These are phyloP conservation scores for Carassius carassius DNA, from an alignment of 2,113 vertebrate genomes.

Conservation along the genomic window DNA sequence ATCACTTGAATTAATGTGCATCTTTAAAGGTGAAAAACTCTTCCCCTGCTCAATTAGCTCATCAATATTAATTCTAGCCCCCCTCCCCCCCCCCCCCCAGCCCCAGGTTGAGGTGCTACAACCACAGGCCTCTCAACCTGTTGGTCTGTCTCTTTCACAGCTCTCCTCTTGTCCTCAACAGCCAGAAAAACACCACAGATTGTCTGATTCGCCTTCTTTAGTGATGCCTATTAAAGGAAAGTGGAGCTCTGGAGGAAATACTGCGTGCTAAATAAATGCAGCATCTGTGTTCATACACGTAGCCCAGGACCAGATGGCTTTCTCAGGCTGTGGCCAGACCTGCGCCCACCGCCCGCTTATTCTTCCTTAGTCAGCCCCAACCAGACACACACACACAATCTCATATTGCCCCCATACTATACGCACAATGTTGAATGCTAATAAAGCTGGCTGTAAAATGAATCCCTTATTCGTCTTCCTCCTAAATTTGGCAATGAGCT, in stretches of 20 bases:
- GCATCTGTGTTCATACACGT: slow-evolving; percentile 39
- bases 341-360: background rate
- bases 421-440: slow-evolving; percentile 36
- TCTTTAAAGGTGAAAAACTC: background rate
- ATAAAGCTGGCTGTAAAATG: slow-evolving; percentile 48
- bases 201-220: slow-evolving; percentile 25
- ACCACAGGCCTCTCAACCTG: background rate
- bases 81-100: no score
- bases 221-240: slow-evolving; percentile 51
- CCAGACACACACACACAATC: slow-evolving; percentile 48
- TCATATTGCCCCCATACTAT: slow-evolving; percentile 40
- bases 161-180: slow-evolving; percentile 23
- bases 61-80: background rate
- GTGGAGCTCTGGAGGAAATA: slow-evolving; percentile 39
- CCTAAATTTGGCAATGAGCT: slow-evolving; percentile 50
- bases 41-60: background rate
- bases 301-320: slow-evolving; percentile 52
- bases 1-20: background rate
- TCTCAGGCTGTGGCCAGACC: slow-evolving; percentile 20
- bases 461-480: slow-evolving; percentile 33
- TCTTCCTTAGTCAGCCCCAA: slow-evolving; percentile 25
- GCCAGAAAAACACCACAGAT: slow-evolving; percentile 43
- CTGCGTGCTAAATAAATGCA: slow-evolving; percentile 52
- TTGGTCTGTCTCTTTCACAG: slow-evolving; percentile 41
- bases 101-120: background rate